Evolutionary conservation across 2,888 invertebrate species (phyloP), one percentile per base, ranked within the genome.

Genomic region (Boloria selene): DNA sequence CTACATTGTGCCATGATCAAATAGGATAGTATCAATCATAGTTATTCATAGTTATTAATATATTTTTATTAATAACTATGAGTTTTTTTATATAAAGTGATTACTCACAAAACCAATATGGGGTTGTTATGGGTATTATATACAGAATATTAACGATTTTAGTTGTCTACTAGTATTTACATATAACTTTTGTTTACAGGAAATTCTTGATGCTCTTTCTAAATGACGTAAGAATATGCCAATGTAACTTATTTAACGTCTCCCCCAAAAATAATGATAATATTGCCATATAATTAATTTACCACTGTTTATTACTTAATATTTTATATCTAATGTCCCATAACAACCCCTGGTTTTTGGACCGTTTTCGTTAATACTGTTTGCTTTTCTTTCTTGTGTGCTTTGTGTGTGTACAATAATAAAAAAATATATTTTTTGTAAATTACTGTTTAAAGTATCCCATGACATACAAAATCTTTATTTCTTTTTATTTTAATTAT

Each of bases 201-300:
- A 59, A 49, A 50, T 59, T 17, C 31, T 59, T 17, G 59, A 59
- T 17, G 59, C 59, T 14, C 49, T 59, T 49, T 17, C 16, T 38
- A 59, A 59, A 10, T 38, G 10, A 38, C 7, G 31, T 38, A 38
- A 38, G 31, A 38, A 38, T 38, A 38, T 38, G 31, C 10, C 10
- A 38, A 10, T 38, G 31, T 38, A 10, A 38, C 31, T 7, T 10
- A 38, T 31, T 31, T 31, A 7, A 31, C 5, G 7, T 31, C 7
- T 7, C 31, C 7, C 7, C 5, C 5, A 31, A 31, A 31, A 31
- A 31, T 31, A 38, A 38, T 38, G 31, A 38, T 7, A 38, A 10
- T 7, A 38, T 7, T 10, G 31, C 31, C 31, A 38, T 38, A 38
- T 38, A 38, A 22, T 13, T 2, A 51, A 13, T 53, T 53, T 16